A percentile compares a stretch with the other conserved stretches of the same genome.
Conservation (phyloP, 2,888 invertebrate species). For the Melanostoma mellinum region DNA sequence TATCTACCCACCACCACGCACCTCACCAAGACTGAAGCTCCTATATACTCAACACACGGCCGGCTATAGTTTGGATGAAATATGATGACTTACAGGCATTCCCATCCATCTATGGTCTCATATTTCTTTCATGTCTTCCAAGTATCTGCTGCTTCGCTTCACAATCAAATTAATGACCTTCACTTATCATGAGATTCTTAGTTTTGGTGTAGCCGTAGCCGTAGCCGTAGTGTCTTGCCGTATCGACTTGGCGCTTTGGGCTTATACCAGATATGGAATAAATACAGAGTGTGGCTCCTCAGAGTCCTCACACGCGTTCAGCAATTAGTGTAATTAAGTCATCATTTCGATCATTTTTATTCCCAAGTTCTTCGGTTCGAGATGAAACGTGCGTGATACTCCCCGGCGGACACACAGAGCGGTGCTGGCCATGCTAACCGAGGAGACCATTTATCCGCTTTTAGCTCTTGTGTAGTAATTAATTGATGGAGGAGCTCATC, state of each 20-base stretch:
- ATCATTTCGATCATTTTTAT: constrained; percentile 71
- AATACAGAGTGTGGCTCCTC: neutral
- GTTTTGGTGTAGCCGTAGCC: constrained; percentile 13
- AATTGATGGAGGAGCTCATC: constrained; percentile 63
- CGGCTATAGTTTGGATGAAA: constrained; percentile 29
- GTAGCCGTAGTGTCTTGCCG: too few relatives aligned
- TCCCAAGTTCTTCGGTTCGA: constrained; percentile 40
- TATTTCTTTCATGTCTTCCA: constrained; percentile 45
- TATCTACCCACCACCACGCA: too few relatives aligned
- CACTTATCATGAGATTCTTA: constrained; percentile 64
- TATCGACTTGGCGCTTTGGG: constrained; percentile 45
- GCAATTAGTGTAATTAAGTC: constrained; percentile 73
- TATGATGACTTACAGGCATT: constrained; percentile 58
- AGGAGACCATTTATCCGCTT: constrained; percentile 64
- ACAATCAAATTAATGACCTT: constrained; percentile 69
- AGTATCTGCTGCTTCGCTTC: constrained; percentile 6
- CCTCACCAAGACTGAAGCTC: neutral
- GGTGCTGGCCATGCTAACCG: constrained; percentile 1
- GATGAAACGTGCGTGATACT: constrained; percentile 63
- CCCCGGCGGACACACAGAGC: constrained; percentile 11
- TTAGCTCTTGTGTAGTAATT: constrained; percentile 64
- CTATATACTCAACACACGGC: neutral
- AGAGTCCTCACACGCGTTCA: constrained; percentile 59
- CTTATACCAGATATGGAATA: constrained; percentile 27
- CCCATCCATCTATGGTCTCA: constrained; percentile 57